These are phyloP conservation scores for Tethea ocularis DNA, from an alignment of 2,888 invertebrate genomes.

Conservation along the genomic window DNA sequence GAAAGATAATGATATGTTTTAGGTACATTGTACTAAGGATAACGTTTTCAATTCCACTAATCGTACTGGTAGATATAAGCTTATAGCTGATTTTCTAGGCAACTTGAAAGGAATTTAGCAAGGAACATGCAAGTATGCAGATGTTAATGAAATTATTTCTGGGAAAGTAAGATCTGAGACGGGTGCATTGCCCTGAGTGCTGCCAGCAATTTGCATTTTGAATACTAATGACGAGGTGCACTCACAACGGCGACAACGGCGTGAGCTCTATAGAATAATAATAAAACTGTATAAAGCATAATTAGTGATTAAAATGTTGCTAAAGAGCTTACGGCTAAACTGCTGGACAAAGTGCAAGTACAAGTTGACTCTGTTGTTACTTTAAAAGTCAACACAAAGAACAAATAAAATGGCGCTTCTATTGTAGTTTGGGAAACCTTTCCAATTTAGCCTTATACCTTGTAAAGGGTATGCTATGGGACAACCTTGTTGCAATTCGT, in stretches of 20 bases:
- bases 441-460: too few relatives aligned
- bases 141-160: slow-evolving; percentile 82
- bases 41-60: background rate
- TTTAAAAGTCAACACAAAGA: background rate
- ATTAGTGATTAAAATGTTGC: slow-evolving; percentile 55
- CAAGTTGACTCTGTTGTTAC: background rate
- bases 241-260: slow-evolving; percentile 58
- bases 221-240: slow-evolving; percentile 74
- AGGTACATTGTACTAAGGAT: slow-evolving; percentile 2
- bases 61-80: slow-evolving; percentile 20
- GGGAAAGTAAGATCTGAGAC: slow-evolving; percentile 76
- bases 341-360: slow-evolving; percentile 16
- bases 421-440: background rate
- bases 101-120: slow-evolving; percentile 62
- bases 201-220: slow-evolving; percentile 78
- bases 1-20: background rate
- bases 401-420: background rate
- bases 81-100: slow-evolving; percentile 44
- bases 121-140: slow-evolving; percentile 66
- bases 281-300: slow-evolving; percentile 58
- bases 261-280: slow-evolving; percentile 54
- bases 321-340: slow-evolving; percentile 27
- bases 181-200: slow-evolving; percentile 74
- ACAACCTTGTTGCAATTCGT: too few relatives aligned
- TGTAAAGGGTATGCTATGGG: too few relatives aligned